Percentiles rank a stretch among this genome's conserved stretches.
Evolutionary conservation across 2,888 invertebrate species (phyloP).

Genomic region (Zonitis immaculata): DNA sequence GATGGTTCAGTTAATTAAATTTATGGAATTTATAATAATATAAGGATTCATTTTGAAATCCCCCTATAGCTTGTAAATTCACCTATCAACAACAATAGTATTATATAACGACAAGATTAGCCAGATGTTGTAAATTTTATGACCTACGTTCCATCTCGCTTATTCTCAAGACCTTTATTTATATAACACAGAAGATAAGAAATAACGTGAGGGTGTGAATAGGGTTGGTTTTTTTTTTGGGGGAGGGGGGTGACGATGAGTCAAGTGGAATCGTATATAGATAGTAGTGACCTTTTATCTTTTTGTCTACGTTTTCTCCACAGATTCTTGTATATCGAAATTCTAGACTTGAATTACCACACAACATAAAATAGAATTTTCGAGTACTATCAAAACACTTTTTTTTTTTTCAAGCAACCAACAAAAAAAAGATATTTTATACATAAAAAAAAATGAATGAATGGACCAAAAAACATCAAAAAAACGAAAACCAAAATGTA

Average conservation of each 20-base stretch:
- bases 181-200: too few relatives aligned
- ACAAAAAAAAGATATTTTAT: too few relatives aligned
- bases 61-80: not conserved
- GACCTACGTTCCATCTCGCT: not conserved
- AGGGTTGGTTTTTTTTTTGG: not conserved
- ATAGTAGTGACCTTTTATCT: not conserved
- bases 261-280: not conserved
- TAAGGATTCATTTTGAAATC: not conserved
- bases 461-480: too few relatives aligned
- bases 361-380: too few relatives aligned
- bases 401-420: too few relatives aligned
- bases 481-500: not conserved
- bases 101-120: not conserved
- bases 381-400: too few relatives aligned
- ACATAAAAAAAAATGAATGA: too few relatives aligned
- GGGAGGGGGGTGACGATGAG: not conserved
- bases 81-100: not conserved
- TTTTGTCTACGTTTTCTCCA: not conserved
- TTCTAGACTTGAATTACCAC: too few relatives aligned
- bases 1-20: too few relatives aligned
- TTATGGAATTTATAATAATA: too few relatives aligned
- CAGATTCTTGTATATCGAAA: not conserved
- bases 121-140: not conserved
- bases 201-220: slow-evolving; percentile 1
- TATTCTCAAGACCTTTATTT: not conserved